Conservation (phyloP, 1,140 invertebrate genomes). For the Drosophila mauritiana region DNA sequence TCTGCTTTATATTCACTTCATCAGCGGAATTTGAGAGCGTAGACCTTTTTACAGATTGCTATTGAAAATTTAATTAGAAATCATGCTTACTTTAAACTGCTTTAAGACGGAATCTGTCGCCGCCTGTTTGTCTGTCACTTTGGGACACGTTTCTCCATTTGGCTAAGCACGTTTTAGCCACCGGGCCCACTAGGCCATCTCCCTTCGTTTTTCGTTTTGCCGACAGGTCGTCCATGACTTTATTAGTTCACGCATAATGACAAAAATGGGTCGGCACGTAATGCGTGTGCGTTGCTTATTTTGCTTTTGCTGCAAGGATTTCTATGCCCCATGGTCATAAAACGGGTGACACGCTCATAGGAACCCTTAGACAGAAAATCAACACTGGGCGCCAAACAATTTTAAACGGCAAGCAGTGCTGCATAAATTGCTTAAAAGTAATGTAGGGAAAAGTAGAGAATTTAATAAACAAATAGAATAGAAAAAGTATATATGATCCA, state of each 20-base stretch:
- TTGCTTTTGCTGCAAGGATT: slow-evolving; percentile 70
- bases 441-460: neutral
- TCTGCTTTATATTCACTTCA: neutral
- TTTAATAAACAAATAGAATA: too few species aligned
- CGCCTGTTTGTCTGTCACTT: slow-evolving; percentile 27
- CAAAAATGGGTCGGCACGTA: slow-evolving; percentile 78
- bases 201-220: slow-evolving; percentile 12
- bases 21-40: slow-evolving; percentile 8
- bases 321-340: slow-evolving; percentile 65
- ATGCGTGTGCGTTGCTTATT: slow-evolving; percentile 74
- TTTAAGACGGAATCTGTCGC: slow-evolving; percentile 47
- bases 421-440: neutral
- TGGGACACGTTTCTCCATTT: slow-evolving; percentile 52
- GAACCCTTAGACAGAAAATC: neutral
- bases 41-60: slow-evolving; percentile 36
- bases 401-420: neutral
- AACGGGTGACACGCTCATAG: slow-evolving; percentile 43
- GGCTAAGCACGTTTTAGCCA: slow-evolving; percentile 72
- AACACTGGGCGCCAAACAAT: neutral
- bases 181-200: slow-evolving; percentile 22
- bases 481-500: too few species aligned
- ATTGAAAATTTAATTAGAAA: slow-evolving; percentile 24
- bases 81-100: slow-evolving; percentile 49
- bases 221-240: slow-evolving; percentile 64
- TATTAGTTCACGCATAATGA: slow-evolving; percentile 82